phyloP scores from a whole-genome alignment of 1,140 invertebrate species.

The Drosophila kohkoa region DNA sequence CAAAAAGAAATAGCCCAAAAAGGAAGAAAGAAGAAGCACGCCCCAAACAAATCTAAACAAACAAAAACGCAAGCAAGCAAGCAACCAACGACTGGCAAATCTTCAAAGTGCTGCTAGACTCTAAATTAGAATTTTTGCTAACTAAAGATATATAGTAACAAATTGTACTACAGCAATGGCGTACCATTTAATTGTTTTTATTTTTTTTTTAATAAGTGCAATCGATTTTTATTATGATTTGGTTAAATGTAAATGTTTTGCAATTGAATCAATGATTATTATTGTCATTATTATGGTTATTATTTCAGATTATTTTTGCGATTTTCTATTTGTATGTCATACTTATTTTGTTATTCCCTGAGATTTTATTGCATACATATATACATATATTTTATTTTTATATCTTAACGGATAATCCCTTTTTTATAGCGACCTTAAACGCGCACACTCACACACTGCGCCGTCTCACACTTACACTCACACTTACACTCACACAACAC shows the following conservation, averaged over 20 bases:
- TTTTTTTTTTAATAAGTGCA: conserved; percentile 57
- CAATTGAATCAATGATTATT: conserved; percentile 52
- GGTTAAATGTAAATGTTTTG: conserved; percentile 72
- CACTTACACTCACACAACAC: conserved; percentile 4
- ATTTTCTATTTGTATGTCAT: conserved; percentile 68
- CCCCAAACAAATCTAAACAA: not conserved
- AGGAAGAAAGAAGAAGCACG: not conserved
- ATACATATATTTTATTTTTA: conserved; percentile 33
- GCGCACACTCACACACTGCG: conserved; percentile 45
- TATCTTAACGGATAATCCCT: conserved; percentile 34
- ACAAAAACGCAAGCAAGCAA: conserved; percentile 40
- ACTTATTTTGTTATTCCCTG: conserved; percentile 74
- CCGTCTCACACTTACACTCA: conserved; percentile 38
- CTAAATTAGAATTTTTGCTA: conserved; percentile 75
- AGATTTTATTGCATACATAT: conserved; percentile 66
- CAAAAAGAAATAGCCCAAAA: conserved; percentile 7
- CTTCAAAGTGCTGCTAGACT: conserved; percentile 78
- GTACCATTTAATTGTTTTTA: conserved; percentile 64
- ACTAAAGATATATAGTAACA: conserved; percentile 47
- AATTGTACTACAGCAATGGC: conserved; percentile 60
- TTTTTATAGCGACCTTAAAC: conserved; percentile 65
- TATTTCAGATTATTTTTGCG: conserved; percentile 32
- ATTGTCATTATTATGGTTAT: conserved; percentile 15
- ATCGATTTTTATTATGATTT: conserved; percentile 72
- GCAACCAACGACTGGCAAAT: conserved; percentile 79